phyloP scores from a whole-genome alignment of 2,888 invertebrate genomes.

The Cephus spinipes region DNA sequence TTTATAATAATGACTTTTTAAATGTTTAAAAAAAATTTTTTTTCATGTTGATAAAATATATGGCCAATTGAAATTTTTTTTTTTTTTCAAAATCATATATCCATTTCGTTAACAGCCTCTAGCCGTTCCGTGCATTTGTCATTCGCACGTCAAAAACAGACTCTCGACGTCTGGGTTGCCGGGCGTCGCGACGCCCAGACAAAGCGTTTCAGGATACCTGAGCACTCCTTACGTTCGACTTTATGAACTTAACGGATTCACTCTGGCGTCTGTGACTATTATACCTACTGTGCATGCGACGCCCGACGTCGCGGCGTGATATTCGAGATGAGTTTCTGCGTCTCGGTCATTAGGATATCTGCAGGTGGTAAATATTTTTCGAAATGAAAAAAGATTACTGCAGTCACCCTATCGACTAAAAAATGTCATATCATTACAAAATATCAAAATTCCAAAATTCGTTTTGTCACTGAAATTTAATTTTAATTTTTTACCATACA shows the following conservation, averaged over 20 bases:
- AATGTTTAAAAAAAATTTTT: too few relatives aligned
- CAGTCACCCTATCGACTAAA: neutral
- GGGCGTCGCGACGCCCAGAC: neutral
- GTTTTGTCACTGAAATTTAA: neutral
- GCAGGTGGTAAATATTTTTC: too few relatives aligned
- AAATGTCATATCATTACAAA: neutral
- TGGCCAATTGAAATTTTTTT: accelerated
- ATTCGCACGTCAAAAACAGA: neutral
- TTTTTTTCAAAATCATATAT: too few relatives aligned
- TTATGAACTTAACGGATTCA: neutral
- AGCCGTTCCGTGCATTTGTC: neutral
- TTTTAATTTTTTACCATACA: neutral
- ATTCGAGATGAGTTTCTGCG: too few relatives aligned
- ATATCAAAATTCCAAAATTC: neutral
- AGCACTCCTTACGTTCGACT: neutral
- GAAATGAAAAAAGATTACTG: too few relatives aligned
- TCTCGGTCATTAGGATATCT: too few relatives aligned
- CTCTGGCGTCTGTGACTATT: too few relatives aligned
- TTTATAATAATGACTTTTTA: too few relatives aligned
- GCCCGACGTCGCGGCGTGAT: too few relatives aligned
- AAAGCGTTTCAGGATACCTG: neutral
- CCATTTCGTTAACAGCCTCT: neutral
- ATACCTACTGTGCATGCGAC: too few relatives aligned
- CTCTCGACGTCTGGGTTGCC: neutral
- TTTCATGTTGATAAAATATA: too few relatives aligned